phyloP scores from a whole-genome alignment of 2,113 vertebrate species.

The Oenanthe oenanthe region DNA sequence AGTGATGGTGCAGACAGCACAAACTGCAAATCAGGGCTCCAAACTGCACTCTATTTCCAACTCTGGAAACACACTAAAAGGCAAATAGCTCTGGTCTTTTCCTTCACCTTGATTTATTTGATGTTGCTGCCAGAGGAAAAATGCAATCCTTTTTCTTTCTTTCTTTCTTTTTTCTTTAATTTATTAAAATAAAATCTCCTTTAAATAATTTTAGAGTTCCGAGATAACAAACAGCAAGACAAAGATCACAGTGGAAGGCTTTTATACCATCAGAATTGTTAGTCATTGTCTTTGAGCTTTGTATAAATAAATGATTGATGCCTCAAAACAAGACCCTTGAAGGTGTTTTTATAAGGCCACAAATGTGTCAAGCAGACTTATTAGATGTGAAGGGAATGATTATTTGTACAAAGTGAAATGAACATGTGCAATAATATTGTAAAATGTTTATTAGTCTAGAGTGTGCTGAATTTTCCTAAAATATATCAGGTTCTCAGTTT shows the following conservation, averaged over 20 bases:
- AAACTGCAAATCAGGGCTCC: background rate
- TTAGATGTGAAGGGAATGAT: constrained; percentile 88
- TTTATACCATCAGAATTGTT: constrained; percentile 70
- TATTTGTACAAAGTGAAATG: constrained; percentile 87
- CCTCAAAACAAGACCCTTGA: constrained; percentile 78
- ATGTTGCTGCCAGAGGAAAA: constrained; percentile 50
- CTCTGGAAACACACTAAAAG: constrained; percentile 2
- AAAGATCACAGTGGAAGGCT: constrained; percentile 70
- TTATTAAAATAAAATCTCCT: constrained; percentile 65
- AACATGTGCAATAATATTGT: constrained; percentile 88
- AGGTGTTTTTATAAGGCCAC: constrained; percentile 85
- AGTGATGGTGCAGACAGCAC: background rate
- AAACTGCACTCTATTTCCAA: background rate
- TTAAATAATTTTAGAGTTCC: constrained; percentile 69
- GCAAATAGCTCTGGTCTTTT: constrained; percentile 26
- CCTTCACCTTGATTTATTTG: constrained; percentile 72
- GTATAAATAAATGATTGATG: constrained; percentile 82
- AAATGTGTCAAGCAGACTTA: constrained; percentile 87
- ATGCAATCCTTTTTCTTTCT: background rate
- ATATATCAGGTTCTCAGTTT: constrained; percentile 87
- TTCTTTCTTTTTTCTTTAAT: too few species aligned
- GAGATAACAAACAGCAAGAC: constrained; percentile 68
- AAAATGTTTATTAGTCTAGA: constrained; percentile 90
- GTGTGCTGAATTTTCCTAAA: constrained; percentile 89
- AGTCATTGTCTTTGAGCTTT: constrained; percentile 76